A percentile compares a stretch with the other conserved stretches of the same genome.
Evolutionary conservation across 2,113 vertebrate genomes (phyloP).

Genomic region (Galbula dea): DNA sequence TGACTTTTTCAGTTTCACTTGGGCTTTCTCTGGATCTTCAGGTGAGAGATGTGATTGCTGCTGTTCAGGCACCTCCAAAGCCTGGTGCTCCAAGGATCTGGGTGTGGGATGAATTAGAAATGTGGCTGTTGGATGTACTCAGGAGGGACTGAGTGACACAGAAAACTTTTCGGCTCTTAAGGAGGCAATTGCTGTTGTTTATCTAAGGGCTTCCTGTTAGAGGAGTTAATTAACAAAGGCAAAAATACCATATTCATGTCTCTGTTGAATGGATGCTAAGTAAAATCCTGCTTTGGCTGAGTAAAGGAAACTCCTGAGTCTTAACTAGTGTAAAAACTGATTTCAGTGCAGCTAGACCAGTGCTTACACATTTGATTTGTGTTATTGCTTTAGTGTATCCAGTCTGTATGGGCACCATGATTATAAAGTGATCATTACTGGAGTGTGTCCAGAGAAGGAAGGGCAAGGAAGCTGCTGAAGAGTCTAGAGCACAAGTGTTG

Average conservation of each 20-base stretch:
- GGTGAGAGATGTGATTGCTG: not conserved
- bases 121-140: rapidly evolving
- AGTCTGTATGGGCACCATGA: not conserved
- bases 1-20: not conserved
- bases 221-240: not conserved
- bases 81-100: not conserved
- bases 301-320: not conserved
- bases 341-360: not conserved
- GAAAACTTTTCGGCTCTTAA: not conserved
- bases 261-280: not conserved
- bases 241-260: not conserved
- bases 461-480: too few species aligned
- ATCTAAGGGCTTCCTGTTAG: not conserved
- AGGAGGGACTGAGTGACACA: not conserved
- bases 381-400: not conserved
- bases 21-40: not conserved
- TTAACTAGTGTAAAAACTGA: not conserved
- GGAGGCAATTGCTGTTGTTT: not conserved
- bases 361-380: not conserved
- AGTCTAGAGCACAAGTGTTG: too few species aligned
- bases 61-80: not conserved
- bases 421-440: not conserved
- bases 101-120: not conserved
- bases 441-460: too few species aligned
- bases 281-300: not conserved